Base-by-base conservation (phyloP, 2,888 invertebrate genomes). In the Hirtodrosophila duncani region DNA sequence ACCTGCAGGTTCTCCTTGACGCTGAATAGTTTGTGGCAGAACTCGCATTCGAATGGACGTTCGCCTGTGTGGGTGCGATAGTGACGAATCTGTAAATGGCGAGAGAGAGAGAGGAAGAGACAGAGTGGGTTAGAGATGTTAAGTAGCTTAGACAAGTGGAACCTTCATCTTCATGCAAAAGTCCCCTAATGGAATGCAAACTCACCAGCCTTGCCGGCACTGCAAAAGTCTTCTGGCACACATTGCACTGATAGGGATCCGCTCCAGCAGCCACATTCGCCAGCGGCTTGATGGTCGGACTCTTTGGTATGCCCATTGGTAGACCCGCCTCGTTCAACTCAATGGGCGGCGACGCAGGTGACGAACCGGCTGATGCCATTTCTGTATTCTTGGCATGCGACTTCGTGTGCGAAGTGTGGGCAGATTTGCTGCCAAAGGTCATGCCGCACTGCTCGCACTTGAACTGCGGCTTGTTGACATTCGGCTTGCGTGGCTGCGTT, bases 1-100 rank as follows among this genome's bases (percentile, higher is more conserved):
- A 96, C 96, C 87, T 95, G 95, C 50, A 96, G 88, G 85, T 96
- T 96, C 86, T 96, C 96, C 87, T 96, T 96, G 5, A 96, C 96
- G 83, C 95, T 95, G 88, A 96, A 96, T 82, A 94, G 93, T 87
- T 96, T 96, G 86, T 93, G 93, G 88, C 96, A 96, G 86, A 94
- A 95, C 85, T 96, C 96, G 87, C 96, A 96, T 85, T 94, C 92
- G 85, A 95, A 96, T 1, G 96, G 96, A 71, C 96, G 92, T 84
- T 96, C 96, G 23, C 96, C 96, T 14, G 96, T 96, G 84, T 96
- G 96, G 6, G 95, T 96, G 53, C 96, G 90, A 85, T 95, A 95
- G 83, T 96, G 96, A 33, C 96, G 91, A 48, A 86, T 87, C 87
- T 87, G 45, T 4, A 33, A 9, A 6, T 3, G 17, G 3, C 3